These are phyloP conservation scores for Alentia gelatinosa DNA, from an alignment of 2,888 invertebrate genomes.

Conservation along the genomic window DNA sequence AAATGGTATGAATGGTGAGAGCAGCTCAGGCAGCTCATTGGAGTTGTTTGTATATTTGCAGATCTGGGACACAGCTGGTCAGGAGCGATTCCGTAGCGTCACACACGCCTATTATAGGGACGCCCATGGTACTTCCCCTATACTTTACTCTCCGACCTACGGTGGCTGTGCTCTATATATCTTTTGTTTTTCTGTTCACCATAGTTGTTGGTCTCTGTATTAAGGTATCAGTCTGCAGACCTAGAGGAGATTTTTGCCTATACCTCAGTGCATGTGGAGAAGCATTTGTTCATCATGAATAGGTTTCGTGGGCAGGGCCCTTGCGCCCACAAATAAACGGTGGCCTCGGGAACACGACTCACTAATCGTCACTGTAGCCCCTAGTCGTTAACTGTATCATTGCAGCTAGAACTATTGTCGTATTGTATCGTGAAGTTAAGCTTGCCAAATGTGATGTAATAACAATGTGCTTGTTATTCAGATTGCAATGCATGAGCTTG, in stretches of 20 bases:
- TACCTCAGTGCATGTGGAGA: background rate
- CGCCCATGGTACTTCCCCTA: conserved; percentile 74
- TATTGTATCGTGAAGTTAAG: too few species aligned
- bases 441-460: too few species aligned
- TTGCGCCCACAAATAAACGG: too few species aligned
- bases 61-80: conserved; percentile 80
- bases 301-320: too few species aligned
- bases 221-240: background rate
- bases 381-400: too few species aligned
- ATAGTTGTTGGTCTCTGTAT: background rate
- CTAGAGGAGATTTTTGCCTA: background rate
- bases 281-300: too few species aligned
- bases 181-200: background rate
- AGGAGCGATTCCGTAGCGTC: conserved; percentile 78
- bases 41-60: conserved; percentile 66
- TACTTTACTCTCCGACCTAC: background rate
- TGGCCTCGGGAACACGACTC: too few species aligned
- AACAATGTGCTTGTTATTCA: too few species aligned
- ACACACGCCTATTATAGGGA: conserved; percentile 79
- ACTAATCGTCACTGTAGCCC: too few species aligned
- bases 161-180: background rate
- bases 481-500: too few species aligned
- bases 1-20: background rate
- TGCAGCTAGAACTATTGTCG: too few species aligned
- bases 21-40: background rate